A percentile compares a stretch with the other conserved stretches of the same genome.
Conservation (phyloP, 2,888 invertebrate species). For the Pycnomerus fuliginosus region DNA sequence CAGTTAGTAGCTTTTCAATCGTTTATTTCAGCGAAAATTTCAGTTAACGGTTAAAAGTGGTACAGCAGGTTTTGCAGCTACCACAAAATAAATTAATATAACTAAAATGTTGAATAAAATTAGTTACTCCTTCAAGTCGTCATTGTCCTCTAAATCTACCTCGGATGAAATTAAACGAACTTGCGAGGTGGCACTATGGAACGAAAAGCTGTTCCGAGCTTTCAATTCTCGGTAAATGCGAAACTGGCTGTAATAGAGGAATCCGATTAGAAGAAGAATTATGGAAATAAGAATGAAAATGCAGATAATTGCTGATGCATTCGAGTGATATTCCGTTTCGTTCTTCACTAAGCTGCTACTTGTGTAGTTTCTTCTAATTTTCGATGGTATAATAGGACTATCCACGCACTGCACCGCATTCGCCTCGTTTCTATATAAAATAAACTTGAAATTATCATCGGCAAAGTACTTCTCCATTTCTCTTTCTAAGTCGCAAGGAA, state of each 20-base stretch:
- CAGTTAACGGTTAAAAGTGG: too few species aligned
- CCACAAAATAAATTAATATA: too few species aligned
- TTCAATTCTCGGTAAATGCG: constrained; percentile 33
- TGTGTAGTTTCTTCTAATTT: constrained; percentile 8
- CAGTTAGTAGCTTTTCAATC: too few species aligned
- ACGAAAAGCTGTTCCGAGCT: too few species aligned
- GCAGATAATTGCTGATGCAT: constrained; percentile 29
- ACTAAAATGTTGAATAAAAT: too few species aligned
- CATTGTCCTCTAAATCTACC: constrained; percentile 26
- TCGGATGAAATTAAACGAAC: constrained; percentile 32
- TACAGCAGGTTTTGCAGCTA: too few species aligned
- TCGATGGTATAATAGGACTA: constrained; percentile 12
- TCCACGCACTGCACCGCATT: constrained; percentile 34
- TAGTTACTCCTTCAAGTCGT: constrained; percentile 29
- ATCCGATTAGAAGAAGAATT: constrained; percentile 35
- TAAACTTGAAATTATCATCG: constrained; percentile 43
- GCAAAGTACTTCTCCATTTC: constrained; percentile 44
- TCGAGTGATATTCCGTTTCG: too few species aligned
- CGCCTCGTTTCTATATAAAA: constrained; percentile 31
- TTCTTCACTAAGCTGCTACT: constrained; percentile 17
- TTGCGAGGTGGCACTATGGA: constrained; percentile 27
- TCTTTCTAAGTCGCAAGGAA: constrained; percentile 44
- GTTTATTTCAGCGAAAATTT: too few species aligned
- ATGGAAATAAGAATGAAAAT: constrained; percentile 36
- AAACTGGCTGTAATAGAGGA: constrained; percentile 41